A percentile compares a stretch with the other conserved stretches of the same genome.
Conservation (phyloP, 2,797 vertebrate genomes). For the Salarias fasciatus region DNA sequence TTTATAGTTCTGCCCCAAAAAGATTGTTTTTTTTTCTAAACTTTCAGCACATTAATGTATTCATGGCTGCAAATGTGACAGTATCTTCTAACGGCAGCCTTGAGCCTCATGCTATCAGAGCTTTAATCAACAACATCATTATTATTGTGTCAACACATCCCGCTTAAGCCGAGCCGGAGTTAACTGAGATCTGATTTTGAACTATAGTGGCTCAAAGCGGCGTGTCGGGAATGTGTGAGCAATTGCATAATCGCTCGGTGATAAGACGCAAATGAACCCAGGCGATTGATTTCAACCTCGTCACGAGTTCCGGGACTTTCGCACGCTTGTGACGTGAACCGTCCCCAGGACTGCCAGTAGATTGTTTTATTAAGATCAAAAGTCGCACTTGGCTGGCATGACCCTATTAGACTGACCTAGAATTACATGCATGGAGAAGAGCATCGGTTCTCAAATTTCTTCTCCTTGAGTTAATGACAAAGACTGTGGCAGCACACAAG, state of each 20-base stretch:
- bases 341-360: not conserved
- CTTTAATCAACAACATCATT: not conserved
- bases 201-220: not conserved
- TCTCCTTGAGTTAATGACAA: too few relatives aligned
- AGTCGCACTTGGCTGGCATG: not conserved
- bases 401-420: too few relatives aligned
- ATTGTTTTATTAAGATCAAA: not conserved
- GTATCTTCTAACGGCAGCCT: slow-evolving; percentile 6
- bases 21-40: slow-evolving; percentile 20
- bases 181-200: not conserved
- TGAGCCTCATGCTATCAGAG: not conserved
- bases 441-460: too few relatives aligned
- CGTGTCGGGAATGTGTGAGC: not conserved
- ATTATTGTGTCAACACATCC: slow-evolving; percentile 3
- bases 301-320: slow-evolving; percentile 10
- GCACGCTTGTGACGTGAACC: not conserved
- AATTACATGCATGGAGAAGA: too few relatives aligned
- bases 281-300: slow-evolving; percentile 9
- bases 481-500: too few relatives aligned
- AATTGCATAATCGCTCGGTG: not conserved
- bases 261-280: slow-evolving; percentile 11
- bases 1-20: slow-evolving; percentile 32
- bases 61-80: slow-evolving; percentile 18
- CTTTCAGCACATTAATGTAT: too few relatives aligned
- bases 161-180: not conserved